These are phyloP conservation scores for Rutpela maculata DNA, from an alignment of 2,888 invertebrate species.

Conservation along the genomic window DNA sequence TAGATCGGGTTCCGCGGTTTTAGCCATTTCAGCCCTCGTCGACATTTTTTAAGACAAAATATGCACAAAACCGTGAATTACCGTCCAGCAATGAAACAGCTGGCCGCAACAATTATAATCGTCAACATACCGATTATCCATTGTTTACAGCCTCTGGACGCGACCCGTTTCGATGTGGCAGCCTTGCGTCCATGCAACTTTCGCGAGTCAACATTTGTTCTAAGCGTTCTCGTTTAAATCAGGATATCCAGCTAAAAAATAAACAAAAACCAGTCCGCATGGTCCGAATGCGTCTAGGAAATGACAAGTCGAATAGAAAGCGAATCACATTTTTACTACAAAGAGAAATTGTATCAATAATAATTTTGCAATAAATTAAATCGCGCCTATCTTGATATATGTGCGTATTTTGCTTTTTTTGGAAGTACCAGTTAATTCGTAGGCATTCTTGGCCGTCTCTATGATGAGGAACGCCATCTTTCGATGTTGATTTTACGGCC, in stretches of 20 bases:
- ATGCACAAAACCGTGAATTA: neutral
- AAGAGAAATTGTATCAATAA: constrained; percentile 28
- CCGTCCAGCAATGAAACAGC: neutral
- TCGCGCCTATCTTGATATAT: constrained; percentile 6
- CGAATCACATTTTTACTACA: constrained; percentile 3
- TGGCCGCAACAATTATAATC: neutral
- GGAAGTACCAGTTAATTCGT: neutral
- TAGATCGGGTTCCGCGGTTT: too few relatives aligned
- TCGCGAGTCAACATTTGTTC: neutral
- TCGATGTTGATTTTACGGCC: constrained; percentile 45
- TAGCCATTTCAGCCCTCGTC: too few relatives aligned
- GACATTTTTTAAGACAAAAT: too few relatives aligned
- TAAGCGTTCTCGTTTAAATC: constrained; percentile 7
- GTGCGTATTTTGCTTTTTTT: constrained; percentile 6
- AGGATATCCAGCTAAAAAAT: constrained; percentile 8
- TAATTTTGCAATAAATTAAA: constrained; percentile 26
- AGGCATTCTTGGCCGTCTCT: neutral
- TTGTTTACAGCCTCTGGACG: neutral
- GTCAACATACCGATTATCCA: neutral
- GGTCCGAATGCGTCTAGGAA: constrained; percentile 13
- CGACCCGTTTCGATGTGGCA: neutral
- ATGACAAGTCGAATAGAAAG: constrained; percentile 17
- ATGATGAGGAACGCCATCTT: constrained; percentile 35
- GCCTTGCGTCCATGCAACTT: neutral
- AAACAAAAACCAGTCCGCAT: constrained; percentile 19